A percentile compares a stretch with the other conserved stretches of the same genome.
These are phyloP conservation scores for Parazoanthus darwini DNA, from an alignment of 92 coral and sea anemone species.

Conservation along the genomic window DNA sequence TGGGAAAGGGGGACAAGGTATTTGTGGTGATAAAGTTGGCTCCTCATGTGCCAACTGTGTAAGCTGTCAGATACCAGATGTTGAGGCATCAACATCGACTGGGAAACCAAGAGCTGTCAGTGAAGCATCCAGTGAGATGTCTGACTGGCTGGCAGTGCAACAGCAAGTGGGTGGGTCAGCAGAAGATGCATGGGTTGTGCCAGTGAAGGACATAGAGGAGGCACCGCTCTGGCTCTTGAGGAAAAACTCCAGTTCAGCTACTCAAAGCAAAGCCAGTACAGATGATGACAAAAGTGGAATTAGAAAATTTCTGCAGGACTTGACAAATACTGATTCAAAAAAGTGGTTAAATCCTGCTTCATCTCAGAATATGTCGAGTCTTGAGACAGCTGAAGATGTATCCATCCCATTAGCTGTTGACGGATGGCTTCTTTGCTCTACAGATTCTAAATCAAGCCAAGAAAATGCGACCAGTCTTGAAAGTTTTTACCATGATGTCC, in stretches of 20 bases:
- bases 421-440: constrained; percentile 23
- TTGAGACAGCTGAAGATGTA: neutral
- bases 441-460: neutral
- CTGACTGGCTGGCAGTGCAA: constrained; percentile 65
- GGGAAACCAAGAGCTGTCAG: constrained; percentile 1
- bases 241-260: neutral
- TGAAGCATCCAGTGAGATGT: constrained; percentile 45
- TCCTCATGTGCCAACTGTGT: constrained; percentile 9
- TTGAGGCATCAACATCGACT: neutral
- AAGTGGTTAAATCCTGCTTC: constrained; percentile 16
- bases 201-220: constrained; percentile 33
- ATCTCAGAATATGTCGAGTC: neutral
- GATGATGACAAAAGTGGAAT: constrained; percentile 23
- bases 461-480: neutral
- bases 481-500: constrained; percentile 7
- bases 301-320: neutral
- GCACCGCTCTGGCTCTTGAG: constrained; percentile 24
- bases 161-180: constrained; percentile 44
- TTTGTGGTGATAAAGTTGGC: neutral
- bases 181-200: neutral
- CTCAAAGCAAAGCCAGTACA: neutral
- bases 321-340: constrained; percentile 4
- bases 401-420: neutral
- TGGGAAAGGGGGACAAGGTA: neutral
- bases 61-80: neutral